These are phyloP conservation scores for Anoplophora glabripennis DNA, from an alignment of 1,140 invertebrate genomes.

Conservation along the genomic window DNA sequence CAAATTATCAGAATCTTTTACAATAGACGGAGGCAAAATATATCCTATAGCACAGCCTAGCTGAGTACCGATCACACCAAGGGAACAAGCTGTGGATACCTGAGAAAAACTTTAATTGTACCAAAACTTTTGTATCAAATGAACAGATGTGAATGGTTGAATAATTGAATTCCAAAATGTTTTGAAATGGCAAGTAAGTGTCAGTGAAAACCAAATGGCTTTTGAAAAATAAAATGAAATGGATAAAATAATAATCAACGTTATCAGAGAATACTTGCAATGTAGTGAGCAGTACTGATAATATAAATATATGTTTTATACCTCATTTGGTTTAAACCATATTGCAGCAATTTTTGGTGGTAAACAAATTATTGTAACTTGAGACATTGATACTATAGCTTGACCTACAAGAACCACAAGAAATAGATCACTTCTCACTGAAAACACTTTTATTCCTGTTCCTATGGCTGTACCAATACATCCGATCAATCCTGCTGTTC, in stretches of 20 bases:
- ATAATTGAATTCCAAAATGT: too few species aligned
- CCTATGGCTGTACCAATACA: slow-evolving; percentile 55
- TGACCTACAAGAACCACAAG: slow-evolving; percentile 65
- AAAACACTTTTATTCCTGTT: slow-evolving; percentile 70
- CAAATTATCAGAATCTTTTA: slow-evolving; percentile 48
- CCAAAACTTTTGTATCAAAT: too few species aligned
- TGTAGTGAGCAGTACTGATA: too few species aligned
- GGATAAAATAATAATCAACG: too few species aligned
- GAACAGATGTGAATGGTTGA: too few species aligned
- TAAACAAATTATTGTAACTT: slow-evolving; percentile 68
- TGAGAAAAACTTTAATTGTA: too few species aligned
- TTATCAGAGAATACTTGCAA: too few species aligned
- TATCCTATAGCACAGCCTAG: slow-evolving; percentile 52
- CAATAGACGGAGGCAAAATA: slow-evolving; percentile 48
- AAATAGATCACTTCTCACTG: slow-evolving; percentile 60
- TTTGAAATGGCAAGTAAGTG: too few species aligned
- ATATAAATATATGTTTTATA: too few species aligned
- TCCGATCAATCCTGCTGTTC: slow-evolving; percentile 45
- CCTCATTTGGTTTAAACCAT: slow-evolving; percentile 58
- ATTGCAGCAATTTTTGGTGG: slow-evolving; percentile 68
- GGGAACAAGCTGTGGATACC: slow-evolving; percentile 70
- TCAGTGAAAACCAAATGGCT: too few species aligned
- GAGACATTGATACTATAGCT: slow-evolving; percentile 62
- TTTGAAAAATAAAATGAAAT: too few species aligned
- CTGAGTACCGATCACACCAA: slow-evolving; percentile 76